These are phyloP conservation scores for Plectropomus leopardus DNA, from an alignment of 2,113 vertebrate species.

Conservation along the genomic window DNA sequence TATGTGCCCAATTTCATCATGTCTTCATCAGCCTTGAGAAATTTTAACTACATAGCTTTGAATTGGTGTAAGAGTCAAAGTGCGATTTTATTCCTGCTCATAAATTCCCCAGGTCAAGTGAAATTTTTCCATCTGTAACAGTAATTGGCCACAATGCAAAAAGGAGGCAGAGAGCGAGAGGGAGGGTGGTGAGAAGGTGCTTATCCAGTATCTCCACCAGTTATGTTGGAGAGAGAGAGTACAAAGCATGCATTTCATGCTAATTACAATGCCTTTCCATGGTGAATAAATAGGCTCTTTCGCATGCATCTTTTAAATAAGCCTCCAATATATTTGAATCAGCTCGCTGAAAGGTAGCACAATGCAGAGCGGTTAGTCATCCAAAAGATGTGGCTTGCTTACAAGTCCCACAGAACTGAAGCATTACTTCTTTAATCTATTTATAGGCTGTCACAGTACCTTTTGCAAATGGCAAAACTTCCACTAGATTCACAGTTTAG, in stretches of 20 bases:
- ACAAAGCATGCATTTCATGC: constrained; percentile 73
- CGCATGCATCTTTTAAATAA: constrained; percentile 71
- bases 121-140: constrained; percentile 77
- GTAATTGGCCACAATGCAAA: constrained; percentile 77
- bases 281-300: constrained; percentile 66
- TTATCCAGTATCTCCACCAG: constrained; percentile 69
- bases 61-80: constrained; percentile 58
- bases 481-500: constrained; percentile 57
- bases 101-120: constrained; percentile 74
- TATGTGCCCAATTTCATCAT: constrained; percentile 83
- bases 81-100: constrained; percentile 54
- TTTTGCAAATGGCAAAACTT: constrained; percentile 39
- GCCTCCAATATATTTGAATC: constrained; percentile 65
- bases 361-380: constrained; percentile 64
- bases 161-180: constrained; percentile 43
- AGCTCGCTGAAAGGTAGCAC: constrained; percentile 52
- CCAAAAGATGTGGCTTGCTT: constrained; percentile 54
- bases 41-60: constrained; percentile 71
- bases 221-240: constrained; percentile 47
- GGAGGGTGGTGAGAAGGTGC: constrained; percentile 55
- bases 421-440: constrained; percentile 66
- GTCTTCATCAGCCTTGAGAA: constrained; percentile 79
- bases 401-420: constrained; percentile 49
- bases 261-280: constrained; percentile 68
- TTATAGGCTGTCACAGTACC: constrained; percentile 67